Conservation (phyloP, 2,113 vertebrate species). For the Myxocyprinus asiaticus region DNA sequence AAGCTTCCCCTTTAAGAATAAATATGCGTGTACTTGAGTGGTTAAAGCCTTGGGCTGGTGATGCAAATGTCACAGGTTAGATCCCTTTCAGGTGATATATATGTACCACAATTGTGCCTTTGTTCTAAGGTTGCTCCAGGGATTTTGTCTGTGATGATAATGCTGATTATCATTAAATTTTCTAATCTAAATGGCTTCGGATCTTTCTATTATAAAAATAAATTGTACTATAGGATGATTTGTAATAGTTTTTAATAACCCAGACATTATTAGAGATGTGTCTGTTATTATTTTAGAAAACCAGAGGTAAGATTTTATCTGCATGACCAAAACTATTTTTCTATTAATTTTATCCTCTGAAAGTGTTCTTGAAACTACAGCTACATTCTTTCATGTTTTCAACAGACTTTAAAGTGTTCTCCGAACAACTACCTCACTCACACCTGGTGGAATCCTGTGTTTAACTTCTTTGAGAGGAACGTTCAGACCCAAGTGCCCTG, state of each 20-base stretch:
- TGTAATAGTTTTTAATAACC: too few relatives aligned
- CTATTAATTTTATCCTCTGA: not conserved
- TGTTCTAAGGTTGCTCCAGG: not conserved
- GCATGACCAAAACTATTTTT: not conserved
- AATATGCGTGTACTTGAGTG: too few relatives aligned
- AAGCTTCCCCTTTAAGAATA: too few relatives aligned
- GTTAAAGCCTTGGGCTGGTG: too few relatives aligned
- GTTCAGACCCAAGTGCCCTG: conserved; percentile 91
- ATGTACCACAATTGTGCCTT: not conserved
- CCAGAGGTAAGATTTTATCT: too few relatives aligned
- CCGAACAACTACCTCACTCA: conserved; percentile 94
- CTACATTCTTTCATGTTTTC: conserved; percentile 10
- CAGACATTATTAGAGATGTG: too few relatives aligned
- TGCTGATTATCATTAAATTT: not conserved
- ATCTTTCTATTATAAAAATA: not conserved
- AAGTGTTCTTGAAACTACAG: not conserved
- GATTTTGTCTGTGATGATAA: not conserved
- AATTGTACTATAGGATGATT: too few relatives aligned
- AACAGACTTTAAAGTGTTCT: conserved; percentile 87
- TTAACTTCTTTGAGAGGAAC: conserved; percentile 94
- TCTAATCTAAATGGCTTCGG: not conserved
- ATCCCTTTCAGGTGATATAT: not conserved
- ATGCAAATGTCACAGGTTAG: too few relatives aligned
- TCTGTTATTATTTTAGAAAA: too few relatives aligned
- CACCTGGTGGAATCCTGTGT: conserved; percentile 96